Evolutionary conservation across 92 coral and sea anemone genomes (phyloP).

Genomic region (Parazoanthus swiftii): DNA sequence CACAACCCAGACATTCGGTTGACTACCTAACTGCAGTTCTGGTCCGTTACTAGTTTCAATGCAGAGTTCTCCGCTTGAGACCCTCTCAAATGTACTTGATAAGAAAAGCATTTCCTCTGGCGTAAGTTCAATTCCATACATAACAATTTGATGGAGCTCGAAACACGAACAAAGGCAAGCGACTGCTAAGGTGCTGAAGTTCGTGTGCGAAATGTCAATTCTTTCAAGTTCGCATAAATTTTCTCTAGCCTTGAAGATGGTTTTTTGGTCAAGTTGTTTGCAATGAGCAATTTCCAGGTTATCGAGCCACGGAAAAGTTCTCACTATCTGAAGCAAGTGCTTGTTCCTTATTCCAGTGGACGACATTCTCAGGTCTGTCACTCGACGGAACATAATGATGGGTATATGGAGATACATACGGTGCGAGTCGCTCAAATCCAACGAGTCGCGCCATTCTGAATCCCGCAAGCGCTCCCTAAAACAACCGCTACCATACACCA

Average conservation of each 20-base stretch:
- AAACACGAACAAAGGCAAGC: constrained; percentile 43
- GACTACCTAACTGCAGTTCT: neutral
- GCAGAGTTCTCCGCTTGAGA: constrained; percentile 6
- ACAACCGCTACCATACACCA: constrained; percentile 8
- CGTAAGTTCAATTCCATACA: constrained; percentile 16
- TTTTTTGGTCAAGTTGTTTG: neutral
- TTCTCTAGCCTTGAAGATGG: constrained; percentile 25
- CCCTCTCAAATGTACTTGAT: constrained; percentile 12
- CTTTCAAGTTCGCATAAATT: neutral
- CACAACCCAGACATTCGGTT: no score
- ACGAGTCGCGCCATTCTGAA: constrained; percentile 18
- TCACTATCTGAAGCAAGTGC: constrained; percentile 23
- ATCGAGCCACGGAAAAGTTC: neutral
- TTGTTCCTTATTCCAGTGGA: constrained; percentile 7
- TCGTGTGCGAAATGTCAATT: constrained; percentile 11
- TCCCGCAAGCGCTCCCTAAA: constrained; percentile 14
- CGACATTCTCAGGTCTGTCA: constrained; percentile 14
- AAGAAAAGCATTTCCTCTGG: neutral
- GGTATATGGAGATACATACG: constrained; percentile 12
- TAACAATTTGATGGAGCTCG: constrained; percentile 21
- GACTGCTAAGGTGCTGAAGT: constrained; percentile 10
- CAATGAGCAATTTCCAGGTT: constrained; percentile 9
- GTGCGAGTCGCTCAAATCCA: constrained; percentile 12
- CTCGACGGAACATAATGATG: constrained; percentile 2
- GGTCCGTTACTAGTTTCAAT: constrained; percentile 7